Base-by-base conservation (phyloP, 2,888 invertebrate genomes). In the Capitulum mitella region DNA sequence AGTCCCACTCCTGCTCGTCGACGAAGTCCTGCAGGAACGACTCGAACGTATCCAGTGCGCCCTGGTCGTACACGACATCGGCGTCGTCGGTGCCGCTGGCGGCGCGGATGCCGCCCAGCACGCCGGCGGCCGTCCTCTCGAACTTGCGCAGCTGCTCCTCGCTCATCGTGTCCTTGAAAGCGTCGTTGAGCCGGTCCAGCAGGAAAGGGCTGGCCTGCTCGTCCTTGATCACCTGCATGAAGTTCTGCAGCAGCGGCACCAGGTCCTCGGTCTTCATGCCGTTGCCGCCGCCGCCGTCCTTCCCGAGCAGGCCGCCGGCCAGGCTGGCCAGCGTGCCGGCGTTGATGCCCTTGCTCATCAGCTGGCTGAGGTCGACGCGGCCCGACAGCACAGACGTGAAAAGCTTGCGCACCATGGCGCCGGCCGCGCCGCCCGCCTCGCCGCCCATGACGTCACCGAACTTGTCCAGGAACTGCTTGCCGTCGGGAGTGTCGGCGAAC, bases 161-260 rank as follows among this genome's bases (percentile, higher is more conserved):
- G 29, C 26, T 32, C 76, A 76, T 29, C 5, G 46, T 29, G 3
- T 76, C 76, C 46, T 46, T 48, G 32, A 76, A 76, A 2, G 76
- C 76, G 16, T 76, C 46, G 76, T 29, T 76, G 32, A 76, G 76
- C 32, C 46, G n/a, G 29, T 76, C 76, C 3, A 76, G 76, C 29
- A 76, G 76, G 76, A 76, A 76, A 3, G 76, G 76, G 10, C 76
- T 76, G 29, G 76, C 76, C 32, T 76, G 76, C n/a, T 76, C 76
- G 29, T 76, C 76, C 22, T 76, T 76, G 46, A 76, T 76, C n/a
- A 76, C 46, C n/a, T 48, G 12, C 76, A 76, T 22, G 32, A 76
- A 76, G 16, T 32, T 46, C 43, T 76, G n/a, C 76, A 76, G 29
- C 12, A 76, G 14, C 16, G 76, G 76, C 19, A 46, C n/a, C 8